Evolutionary conservation across 2,797 vertebrate species (phyloP).

Genomic region (Eutrigla gurnardus): DNA sequence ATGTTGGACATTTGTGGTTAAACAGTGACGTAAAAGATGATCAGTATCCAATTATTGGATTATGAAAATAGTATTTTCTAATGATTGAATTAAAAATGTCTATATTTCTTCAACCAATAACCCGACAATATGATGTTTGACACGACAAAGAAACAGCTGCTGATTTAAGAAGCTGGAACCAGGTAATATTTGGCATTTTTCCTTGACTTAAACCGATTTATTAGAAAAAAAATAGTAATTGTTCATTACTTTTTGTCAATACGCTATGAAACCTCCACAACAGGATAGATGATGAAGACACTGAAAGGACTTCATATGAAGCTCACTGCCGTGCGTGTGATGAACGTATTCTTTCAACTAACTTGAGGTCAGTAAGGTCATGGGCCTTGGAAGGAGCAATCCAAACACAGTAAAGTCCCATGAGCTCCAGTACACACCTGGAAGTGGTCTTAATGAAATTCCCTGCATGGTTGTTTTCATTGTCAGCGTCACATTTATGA

Average conservation of each 20-base stretch:
- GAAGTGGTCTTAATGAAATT: constrained; percentile 35
- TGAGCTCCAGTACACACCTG: constrained; percentile 5
- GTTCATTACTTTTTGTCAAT: neutral
- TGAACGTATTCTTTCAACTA: constrained; percentile 6
- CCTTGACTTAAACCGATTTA: neutral
- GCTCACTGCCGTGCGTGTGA: neutral
- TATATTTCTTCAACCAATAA: too few species aligned
- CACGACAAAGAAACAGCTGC: constrained; percentile 2
- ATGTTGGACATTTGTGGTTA: neutral
- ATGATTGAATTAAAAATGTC: too few species aligned
- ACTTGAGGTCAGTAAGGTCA: constrained; percentile 8
- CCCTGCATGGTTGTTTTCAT: constrained; percentile 37
- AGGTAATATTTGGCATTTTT: neutral
- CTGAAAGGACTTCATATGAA: neutral
- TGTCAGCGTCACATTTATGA: constrained; percentile 28
- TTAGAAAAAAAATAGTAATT: neutral
- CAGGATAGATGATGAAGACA: neutral
- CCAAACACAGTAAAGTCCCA: neutral
- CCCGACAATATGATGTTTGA: too few species aligned
- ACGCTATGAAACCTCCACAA: neutral
- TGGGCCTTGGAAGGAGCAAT: neutral
- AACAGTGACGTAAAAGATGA: neutral
- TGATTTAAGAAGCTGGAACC: neutral
- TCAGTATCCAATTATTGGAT: too few species aligned
- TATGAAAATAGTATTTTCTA: too few species aligned